Evolutionary conservation across 2,113 vertebrate species (phyloP).

Genomic region (Reinhardtius hippoglossoides): DNA sequence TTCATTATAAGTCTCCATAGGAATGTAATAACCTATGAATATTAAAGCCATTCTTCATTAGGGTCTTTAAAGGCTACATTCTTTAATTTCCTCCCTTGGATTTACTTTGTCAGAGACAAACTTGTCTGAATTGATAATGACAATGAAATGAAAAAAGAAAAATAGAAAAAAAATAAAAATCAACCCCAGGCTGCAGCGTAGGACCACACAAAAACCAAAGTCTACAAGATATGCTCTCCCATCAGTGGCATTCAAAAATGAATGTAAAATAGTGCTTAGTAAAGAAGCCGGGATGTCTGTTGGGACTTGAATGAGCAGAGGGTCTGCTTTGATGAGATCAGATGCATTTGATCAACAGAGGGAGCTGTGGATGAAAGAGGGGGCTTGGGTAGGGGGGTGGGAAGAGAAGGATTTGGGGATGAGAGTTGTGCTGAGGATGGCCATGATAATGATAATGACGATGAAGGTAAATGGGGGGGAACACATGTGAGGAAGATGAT

Average conservation of each 20-base stretch:
- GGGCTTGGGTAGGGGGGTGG: background rate
- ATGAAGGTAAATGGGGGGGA: slow-evolving; percentile 16
- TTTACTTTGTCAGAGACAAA: slow-evolving; percentile 55
- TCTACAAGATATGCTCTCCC: slow-evolving; percentile 68
- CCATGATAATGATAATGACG: slow-evolving; percentile 55
- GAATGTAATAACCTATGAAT: slow-evolving; percentile 38
- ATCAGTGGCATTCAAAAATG: slow-evolving; percentile 76
- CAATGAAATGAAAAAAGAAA: slow-evolving; percentile 21
- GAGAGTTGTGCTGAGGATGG: slow-evolving; percentile 65
- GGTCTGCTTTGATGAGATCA: slow-evolving; percentile 82
- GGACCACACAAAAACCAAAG: slow-evolving; percentile 77
- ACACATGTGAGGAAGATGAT: slow-evolving; percentile 38
- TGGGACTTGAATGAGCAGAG: slow-evolving; percentile 78
- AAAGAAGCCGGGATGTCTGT: slow-evolving; percentile 74
- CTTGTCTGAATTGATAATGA: slow-evolving; percentile 54
- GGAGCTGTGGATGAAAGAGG: slow-evolving; percentile 75
- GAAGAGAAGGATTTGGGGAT: slow-evolving; percentile 64
- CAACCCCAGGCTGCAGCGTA: slow-evolving; percentile 61
- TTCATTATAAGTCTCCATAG: slow-evolving; percentile 6
- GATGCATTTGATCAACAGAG: slow-evolving; percentile 82
- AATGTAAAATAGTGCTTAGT: slow-evolving; percentile 78
- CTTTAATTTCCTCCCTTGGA: slow-evolving; percentile 41
- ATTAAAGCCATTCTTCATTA: slow-evolving; percentile 44
- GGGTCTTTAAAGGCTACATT: slow-evolving; percentile 24
- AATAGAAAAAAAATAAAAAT: slow-evolving; percentile 18